These are phyloP conservation scores for Pristis pectinata DNA, from an alignment of 2,797 vertebrate species.

Conservation along the genomic window DNA sequence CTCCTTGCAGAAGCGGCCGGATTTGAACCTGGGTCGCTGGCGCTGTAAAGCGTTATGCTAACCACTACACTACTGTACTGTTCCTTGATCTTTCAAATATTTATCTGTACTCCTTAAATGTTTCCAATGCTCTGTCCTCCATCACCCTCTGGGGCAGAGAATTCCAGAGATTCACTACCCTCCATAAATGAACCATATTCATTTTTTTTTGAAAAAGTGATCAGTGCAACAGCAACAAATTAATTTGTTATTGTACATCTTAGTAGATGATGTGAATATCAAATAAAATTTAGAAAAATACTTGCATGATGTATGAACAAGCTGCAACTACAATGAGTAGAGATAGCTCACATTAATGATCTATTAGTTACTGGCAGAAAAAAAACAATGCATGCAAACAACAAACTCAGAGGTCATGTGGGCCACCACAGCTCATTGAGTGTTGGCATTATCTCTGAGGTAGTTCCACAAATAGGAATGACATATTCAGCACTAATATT, in stretches of 20 bases:
- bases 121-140: too few relatives aligned
- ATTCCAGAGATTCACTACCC: too few relatives aligned
- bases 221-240: neutral
- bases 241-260: neutral
- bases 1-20: too few relatives aligned
- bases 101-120: too few relatives aligned
- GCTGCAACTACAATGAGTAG: neutral
- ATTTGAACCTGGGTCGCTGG: too few relatives aligned
- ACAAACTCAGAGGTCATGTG: neutral
- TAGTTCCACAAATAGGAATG: neutral
- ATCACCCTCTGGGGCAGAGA: too few relatives aligned
- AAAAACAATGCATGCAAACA: neutral
- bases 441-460: neutral
- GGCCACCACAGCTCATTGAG: neutral
- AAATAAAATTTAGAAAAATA: neutral
- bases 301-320: neutral
- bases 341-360: neutral
- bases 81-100: too few relatives aligned
- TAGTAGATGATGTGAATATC: neutral
- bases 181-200: too few relatives aligned
- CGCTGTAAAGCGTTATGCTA: too few relatives aligned
- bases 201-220: neutral
- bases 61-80: too few relatives aligned
- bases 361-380: neutral
- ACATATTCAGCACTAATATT: neutral